These are phyloP conservation scores for Semnornis frantzii DNA, from an alignment of 2,113 vertebrate species.

Conservation along the genomic window DNA sequence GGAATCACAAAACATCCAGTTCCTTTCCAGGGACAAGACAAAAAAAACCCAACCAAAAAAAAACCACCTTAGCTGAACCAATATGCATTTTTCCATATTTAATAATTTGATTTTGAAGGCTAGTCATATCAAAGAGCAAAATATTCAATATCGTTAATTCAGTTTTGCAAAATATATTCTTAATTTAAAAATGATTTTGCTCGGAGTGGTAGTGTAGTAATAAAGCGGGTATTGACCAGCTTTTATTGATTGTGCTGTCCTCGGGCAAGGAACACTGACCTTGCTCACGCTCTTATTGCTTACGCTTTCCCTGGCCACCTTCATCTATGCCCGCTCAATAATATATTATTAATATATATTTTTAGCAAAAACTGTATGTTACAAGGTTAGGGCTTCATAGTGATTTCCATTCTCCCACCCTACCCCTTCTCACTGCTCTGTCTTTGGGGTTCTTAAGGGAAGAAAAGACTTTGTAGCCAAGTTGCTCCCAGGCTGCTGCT, in stretches of 20 bases:
- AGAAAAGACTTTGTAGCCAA: constrained; percentile 53
- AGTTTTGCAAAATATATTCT: constrained; percentile 94
- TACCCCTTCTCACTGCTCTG: constrained; percentile 73
- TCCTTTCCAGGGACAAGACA: constrained; percentile 41
- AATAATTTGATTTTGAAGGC: constrained; percentile 86
- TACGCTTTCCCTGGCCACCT: constrained; percentile 87
- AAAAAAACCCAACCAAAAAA: not conserved
- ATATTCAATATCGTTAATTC: constrained; percentile 93
- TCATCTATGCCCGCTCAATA: constrained; percentile 95
- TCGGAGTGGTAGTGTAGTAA: constrained; percentile 95
- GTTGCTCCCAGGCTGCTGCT: constrained; percentile 23
- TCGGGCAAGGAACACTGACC: constrained; percentile 96
- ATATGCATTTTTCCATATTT: constrained; percentile 80
- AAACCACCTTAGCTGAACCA: constrained; percentile 47
- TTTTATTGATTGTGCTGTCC: constrained; percentile 98
- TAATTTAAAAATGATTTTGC: constrained; percentile 98
- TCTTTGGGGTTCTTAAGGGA: constrained; percentile 77
- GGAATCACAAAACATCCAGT: not conserved
- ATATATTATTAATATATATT: constrained; percentile 99
- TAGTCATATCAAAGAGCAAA: constrained; percentile 86
- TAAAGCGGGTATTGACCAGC: constrained; percentile 99
- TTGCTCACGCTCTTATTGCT: constrained; percentile 91
- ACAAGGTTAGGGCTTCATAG: constrained; percentile 91
- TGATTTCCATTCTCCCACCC: constrained; percentile 68
- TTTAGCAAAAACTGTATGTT: constrained; percentile 91